A percentile compares a stretch with the other conserved stretches of the same genome.
Conservation (phyloP, 2,113 vertebrate genomes). For the Lipophrys pholis region DNA sequence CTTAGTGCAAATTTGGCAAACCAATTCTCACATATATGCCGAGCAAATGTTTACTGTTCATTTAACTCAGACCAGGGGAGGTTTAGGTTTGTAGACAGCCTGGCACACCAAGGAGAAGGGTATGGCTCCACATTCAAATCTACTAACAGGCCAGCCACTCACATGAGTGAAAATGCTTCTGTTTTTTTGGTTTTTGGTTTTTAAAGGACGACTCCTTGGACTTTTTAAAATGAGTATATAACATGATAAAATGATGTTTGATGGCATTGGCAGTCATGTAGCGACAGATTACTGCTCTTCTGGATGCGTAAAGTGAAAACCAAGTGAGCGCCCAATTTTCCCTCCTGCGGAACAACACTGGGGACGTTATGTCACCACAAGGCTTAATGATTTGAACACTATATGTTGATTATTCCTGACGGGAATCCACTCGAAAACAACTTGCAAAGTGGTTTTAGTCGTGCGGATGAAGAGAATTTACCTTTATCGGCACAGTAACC, state of each 20-base stretch:
- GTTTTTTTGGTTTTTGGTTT: too few species aligned
- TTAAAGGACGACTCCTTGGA: too few species aligned
- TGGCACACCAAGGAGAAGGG: background rate
- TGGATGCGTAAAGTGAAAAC: slow-evolving; percentile 18
- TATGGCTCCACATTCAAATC: slow-evolving; percentile 46
- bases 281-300: background rate
- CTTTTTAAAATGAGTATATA: too few species aligned
- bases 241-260: background rate
- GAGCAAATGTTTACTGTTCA: slow-evolving; percentile 51
- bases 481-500: background rate
- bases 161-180: too few species aligned
- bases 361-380: background rate
- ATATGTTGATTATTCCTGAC: background rate
- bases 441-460: too few species aligned
- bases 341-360: slow-evolving; percentile 69
- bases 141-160: slow-evolving; percentile 13
- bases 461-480: too few species aligned
- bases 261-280: too few species aligned
- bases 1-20: slow-evolving; percentile 4
- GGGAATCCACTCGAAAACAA: too few species aligned
- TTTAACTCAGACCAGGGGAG: slow-evolving; percentile 12
- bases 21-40: slow-evolving; percentile 48
- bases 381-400: background rate
- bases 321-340: slow-evolving; percentile 81
- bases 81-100: background rate